Evolutionary conservation across 2,888 invertebrate species (phyloP), one percentile per base, ranked within the genome.

Genomic region (Cryptocheilus praepositus): DNA sequence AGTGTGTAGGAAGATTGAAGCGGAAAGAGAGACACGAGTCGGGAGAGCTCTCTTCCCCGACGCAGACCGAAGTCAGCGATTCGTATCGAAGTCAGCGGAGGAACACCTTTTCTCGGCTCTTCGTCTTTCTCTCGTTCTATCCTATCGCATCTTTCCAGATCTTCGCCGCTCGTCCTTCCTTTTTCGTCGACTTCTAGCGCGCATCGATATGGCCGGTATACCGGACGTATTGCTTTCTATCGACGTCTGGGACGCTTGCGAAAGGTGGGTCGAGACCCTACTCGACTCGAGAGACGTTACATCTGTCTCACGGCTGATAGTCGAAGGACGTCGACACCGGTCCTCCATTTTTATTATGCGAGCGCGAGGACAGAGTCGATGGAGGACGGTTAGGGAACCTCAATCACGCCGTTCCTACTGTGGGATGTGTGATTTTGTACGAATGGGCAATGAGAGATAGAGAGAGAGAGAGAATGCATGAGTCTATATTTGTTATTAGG

Each of bases 21-120:
- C 36, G 36, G 36, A 36, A 36, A 7, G 36, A 36, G 36, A 36
- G 36, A 36, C 36, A 11, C 13, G 11, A 11, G 36, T 11, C 36
- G 13, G 36, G 36, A 5, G 36, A 36, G 36, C 36, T 36, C 11
- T 49, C 16, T 18, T 49, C 49, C 49, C 18, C 1, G 49, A 8
- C 49, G 49, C 64, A 74, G 68, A 71, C 74, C 74, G 45, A 71
- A 75, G 71, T 74, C 78, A 79, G 76, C 78, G 67, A 76, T 79
- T 76, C 71, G 67, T 36, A 36, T 36, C 36, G 8, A 18, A 19
- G 49, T 7, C 49, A 49, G 49, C 49, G 7, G 19, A 21, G 49
- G 7, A 49, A 19, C 49, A 21, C 49, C 3, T 15, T 19, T 7
- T 19, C 49, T 49, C 49, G 2, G 3, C 46, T 19, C 13, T 8